phyloP scores from a whole-genome alignment of 2,797 vertebrate species.

The Acipenser ruthenus region DNA sequence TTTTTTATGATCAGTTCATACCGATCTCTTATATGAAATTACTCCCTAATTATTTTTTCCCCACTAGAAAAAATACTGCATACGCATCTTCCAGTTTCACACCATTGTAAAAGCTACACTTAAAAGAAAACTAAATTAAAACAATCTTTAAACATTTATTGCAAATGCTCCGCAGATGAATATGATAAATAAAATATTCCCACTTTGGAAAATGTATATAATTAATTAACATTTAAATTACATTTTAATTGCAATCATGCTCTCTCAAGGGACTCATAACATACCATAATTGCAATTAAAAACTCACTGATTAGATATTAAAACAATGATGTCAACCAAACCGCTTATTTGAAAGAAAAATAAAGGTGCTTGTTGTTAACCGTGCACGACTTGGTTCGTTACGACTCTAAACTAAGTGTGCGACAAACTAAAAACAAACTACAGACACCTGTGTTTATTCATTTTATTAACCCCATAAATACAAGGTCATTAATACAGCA shows the following conservation, averaged over 20 bases:
- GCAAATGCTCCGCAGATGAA: constrained; percentile 73
- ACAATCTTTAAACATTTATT: constrained; percentile 59
- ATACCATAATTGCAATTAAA: constrained; percentile 93
- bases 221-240: constrained; percentile 98
- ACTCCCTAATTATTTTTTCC: too few relatives aligned
- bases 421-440: neutral
- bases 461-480: neutral
- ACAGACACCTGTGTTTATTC: neutral
- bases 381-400: constrained; percentile 6
- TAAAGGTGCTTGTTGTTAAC: constrained; percentile 19
- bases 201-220: constrained; percentile 86
- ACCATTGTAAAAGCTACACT: constrained; percentile 11
- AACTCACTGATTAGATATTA: constrained; percentile 90
- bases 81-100: constrained; percentile 7
- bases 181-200: constrained; percentile 80
- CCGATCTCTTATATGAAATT: too few relatives aligned
- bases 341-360: constrained; percentile 39
- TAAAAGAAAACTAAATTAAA: constrained; percentile 11
- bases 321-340: constrained; percentile 64
- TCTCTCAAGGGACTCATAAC: constrained; percentile 81
- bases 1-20: too few relatives aligned
- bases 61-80: too few relatives aligned
- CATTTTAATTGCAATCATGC: constrained; percentile 96
- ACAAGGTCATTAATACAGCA: too few relatives aligned
- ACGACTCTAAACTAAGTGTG: neutral